Percentiles rank a stretch among this genome's conserved stretches.
These are phyloP conservation scores for Chironomus striatipennis DNA, from an alignment of 1,140 invertebrate species.

Conservation along the genomic window DNA sequence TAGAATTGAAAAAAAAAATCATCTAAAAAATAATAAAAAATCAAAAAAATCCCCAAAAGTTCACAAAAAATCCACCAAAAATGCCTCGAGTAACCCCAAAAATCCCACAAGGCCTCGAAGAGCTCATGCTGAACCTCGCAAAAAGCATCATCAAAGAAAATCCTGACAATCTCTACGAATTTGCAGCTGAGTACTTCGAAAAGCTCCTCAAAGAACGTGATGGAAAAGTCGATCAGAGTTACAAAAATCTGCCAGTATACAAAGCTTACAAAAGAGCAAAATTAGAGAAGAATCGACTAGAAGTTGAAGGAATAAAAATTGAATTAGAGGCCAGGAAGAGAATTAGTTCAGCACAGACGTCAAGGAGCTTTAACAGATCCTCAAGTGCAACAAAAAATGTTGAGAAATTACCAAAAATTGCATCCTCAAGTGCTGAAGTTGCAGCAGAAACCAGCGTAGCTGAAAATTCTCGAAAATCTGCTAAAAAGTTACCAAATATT, in stretches of 20 bases:
- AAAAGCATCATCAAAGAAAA: constrained; percentile 44
- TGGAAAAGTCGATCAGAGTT: constrained; percentile 25
- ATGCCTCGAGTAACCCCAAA: constrained; percentile 38
- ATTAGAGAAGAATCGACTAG: neutral
- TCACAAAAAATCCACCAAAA: neutral
- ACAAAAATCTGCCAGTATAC: neutral
- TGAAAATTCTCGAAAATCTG: no score
- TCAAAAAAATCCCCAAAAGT: no score
- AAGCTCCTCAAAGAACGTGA: constrained; percentile 38
- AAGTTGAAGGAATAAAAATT: neutral
- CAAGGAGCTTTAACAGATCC: no score
- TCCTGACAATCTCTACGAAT: constrained; percentile 42
- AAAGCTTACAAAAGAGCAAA: neutral
- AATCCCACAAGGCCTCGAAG: constrained; percentile 43
- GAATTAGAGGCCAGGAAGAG: no score
- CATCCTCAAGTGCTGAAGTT: no score
- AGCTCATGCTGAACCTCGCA: constrained; percentile 44
- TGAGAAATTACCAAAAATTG: no score
- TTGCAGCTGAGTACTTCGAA: constrained; percentile 43
- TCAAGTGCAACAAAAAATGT: no score
- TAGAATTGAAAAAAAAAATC: no score
- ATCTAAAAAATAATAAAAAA: no score
- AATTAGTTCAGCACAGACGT: no score
- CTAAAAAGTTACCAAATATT: no score
- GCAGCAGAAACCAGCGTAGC: no score